phyloP scores from a whole-genome alignment of 2,113 vertebrate species.

The Zingel zingel region DNA sequence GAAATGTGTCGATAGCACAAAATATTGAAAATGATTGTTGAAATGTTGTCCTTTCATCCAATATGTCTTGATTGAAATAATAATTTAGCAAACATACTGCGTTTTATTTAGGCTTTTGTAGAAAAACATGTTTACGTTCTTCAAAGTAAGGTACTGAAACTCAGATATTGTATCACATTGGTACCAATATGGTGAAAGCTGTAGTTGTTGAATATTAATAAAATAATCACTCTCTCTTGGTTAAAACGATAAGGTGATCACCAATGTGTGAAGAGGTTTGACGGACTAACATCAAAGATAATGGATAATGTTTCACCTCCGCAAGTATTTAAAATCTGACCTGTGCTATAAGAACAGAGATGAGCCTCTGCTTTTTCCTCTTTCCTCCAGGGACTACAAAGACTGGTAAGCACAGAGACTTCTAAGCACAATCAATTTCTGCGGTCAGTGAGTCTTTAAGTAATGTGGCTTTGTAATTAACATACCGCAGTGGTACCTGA shows the following conservation, averaged over 20 bases:
- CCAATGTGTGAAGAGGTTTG: background rate
- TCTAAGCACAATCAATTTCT: constrained; percentile 22
- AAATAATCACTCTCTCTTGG: background rate
- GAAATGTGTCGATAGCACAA: background rate
- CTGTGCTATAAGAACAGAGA: background rate
- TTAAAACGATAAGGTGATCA: too few species aligned
- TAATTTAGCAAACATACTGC: background rate
- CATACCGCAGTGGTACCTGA: background rate
- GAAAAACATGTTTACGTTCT: background rate
- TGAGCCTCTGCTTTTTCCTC: background rate
- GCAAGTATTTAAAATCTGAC: background rate
- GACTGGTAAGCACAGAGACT: constrained; percentile 8
- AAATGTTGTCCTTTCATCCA: background rate
- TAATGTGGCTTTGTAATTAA: constrained; percentile 40
- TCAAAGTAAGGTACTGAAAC: background rate
- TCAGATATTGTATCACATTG: background rate
- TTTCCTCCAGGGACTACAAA: constrained; percentile 2
- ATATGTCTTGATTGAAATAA: background rate
- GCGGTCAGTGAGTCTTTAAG: background rate
- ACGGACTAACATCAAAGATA: background rate
- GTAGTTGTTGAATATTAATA: background rate
- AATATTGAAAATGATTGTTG: background rate
- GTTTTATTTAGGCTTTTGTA: background rate
- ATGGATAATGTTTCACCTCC: background rate
- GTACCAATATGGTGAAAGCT: background rate